Conservation (phyloP, 2,797 vertebrate species). For the Apogon hyalosoma region DNA sequence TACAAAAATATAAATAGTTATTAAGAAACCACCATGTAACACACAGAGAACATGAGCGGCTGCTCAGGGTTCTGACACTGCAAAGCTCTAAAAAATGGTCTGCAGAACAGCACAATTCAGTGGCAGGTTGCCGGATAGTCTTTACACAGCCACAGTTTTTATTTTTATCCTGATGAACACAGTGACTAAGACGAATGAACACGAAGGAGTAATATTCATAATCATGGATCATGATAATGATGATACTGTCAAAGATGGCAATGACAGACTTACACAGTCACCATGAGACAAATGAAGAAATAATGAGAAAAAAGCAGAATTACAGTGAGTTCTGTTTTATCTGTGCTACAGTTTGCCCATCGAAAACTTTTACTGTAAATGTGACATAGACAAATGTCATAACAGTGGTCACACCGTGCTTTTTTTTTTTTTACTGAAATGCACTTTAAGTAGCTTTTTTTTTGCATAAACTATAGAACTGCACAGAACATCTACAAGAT, state of each 20-base stretch:
- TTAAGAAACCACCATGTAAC: constrained; percentile 75
- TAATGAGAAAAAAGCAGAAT: constrained; percentile 66
- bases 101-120: constrained; percentile 27
- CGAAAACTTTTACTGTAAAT: constrained; percentile 30
- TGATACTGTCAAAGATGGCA: constrained; percentile 80
- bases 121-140: constrained; percentile 54
- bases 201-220: constrained; percentile 77
- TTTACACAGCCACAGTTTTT: constrained; percentile 41
- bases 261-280: constrained; percentile 74
- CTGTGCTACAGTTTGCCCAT: not conserved
- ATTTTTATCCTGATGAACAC: constrained; percentile 76
- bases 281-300: constrained; percentile 69
- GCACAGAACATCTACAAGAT: not conserved
- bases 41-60: constrained; percentile 53
- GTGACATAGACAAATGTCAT: not conserved
- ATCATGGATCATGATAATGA: constrained; percentile 83
- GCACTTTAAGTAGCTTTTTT: not conserved
- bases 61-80: constrained; percentile 56
- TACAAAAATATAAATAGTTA: constrained; percentile 72
- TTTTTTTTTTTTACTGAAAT: not conserved
- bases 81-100: constrained; percentile 42
- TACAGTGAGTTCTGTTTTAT: constrained; percentile 31
- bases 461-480: no score
- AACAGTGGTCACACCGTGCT: no score
- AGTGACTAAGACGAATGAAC: constrained; percentile 73